These are phyloP conservation scores for Chrysolina haemoptera DNA, from an alignment of 2,888 invertebrate genomes.

Conservation along the genomic window DNA sequence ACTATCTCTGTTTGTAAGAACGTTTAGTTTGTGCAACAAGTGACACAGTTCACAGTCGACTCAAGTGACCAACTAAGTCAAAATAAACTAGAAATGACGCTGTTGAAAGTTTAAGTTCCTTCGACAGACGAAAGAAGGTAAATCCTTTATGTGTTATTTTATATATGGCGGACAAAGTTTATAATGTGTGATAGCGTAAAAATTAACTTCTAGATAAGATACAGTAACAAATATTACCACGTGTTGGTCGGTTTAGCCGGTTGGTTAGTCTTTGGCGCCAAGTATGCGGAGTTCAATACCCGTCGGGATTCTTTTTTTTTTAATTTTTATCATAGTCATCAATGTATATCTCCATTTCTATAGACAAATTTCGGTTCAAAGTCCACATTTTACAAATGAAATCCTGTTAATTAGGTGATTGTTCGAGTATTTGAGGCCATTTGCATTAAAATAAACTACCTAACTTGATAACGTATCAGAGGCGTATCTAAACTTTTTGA, in stretches of 20 bases:
- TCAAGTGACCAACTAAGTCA: neutral
- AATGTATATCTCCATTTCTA: neutral
- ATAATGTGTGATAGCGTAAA: neutral
- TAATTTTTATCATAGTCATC: neutral
- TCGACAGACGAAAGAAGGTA: neutral
- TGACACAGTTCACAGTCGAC: conserved; percentile 9
- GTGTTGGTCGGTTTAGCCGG: neutral
- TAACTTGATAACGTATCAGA: too few species aligned
- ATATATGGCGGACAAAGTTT: neutral
- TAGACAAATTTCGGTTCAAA: too few species aligned
- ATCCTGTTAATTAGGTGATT: too few species aligned
- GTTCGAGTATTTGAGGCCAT: too few species aligned
- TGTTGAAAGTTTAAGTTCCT: neutral
- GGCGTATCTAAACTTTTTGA: too few species aligned
- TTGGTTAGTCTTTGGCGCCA: neutral
- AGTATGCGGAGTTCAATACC: neutral
- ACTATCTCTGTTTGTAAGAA: conserved; percentile 3
- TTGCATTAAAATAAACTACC: too few species aligned
- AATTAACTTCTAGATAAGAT: neutral
- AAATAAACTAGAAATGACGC: conserved; percentile 12
- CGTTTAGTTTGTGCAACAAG: conserved; percentile 7
- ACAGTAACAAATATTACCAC: neutral
- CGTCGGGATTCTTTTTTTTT: neutral
- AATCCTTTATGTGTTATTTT: neutral
- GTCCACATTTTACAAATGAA: too few species aligned